Evolutionary conservation across 2,888 invertebrate genomes (phyloP).

Genomic region (Dasypogon diadema): DNA sequence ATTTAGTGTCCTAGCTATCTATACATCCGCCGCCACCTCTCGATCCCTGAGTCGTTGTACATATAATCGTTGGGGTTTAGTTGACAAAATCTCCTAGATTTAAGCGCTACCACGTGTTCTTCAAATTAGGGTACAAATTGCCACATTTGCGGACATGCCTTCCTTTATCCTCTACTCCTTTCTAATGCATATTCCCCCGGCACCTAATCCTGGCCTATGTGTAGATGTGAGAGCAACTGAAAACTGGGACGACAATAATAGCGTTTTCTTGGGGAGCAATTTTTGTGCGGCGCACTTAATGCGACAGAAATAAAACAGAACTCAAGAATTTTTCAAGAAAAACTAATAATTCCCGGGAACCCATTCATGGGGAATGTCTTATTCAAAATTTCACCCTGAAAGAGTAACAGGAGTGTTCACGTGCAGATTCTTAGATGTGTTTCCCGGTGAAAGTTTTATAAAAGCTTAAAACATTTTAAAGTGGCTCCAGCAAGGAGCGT

Average conservation of each 20-base stretch:
- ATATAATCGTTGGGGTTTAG: not conserved
- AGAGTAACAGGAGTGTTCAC: too few species aligned
- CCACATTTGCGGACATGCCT: slow-evolving; percentile 21
- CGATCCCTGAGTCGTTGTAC: not conserved
- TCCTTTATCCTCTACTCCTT: not conserved
- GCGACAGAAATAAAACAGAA: not conserved
- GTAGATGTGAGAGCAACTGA: not conserved
- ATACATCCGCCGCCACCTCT: too few species aligned
- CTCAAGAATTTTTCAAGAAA: too few species aligned
- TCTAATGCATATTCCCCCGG: not conserved
- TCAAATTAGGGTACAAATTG: slow-evolving; percentile 30
- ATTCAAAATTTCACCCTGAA: too few species aligned
- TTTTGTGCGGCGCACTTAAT: not conserved
- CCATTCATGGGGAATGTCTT: too few species aligned
- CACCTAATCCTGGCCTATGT: not conserved
- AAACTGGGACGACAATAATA: not conserved
- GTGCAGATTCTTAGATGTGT: too few species aligned
- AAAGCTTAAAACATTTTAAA: too few species aligned
- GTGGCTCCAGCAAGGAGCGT: too few species aligned
- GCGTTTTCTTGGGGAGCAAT: not conserved
- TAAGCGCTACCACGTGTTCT: slow-evolving; percentile 36
- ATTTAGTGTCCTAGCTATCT: slow-evolving; percentile 17
- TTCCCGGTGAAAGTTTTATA: too few species aligned
- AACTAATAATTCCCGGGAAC: too few species aligned
- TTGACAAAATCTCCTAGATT: not conserved